Conservation (phyloP, 2,113 vertebrate species). For the Trochalopteron elliotii region DNA sequence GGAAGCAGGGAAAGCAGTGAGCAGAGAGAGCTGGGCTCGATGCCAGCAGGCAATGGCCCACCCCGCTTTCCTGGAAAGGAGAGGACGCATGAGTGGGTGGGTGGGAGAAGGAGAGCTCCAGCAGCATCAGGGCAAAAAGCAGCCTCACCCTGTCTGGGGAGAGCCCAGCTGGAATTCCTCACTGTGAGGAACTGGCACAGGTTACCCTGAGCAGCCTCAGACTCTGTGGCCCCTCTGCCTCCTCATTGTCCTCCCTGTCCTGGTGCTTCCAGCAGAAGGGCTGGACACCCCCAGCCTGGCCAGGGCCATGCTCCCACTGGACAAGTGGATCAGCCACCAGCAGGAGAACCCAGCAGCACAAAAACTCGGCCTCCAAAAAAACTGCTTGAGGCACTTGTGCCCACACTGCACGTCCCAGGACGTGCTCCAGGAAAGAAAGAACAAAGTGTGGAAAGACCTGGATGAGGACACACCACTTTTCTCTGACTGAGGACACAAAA, state of each 20-base stretch:
- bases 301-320: background rate
- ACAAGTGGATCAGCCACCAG: fast-evolving
- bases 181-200: background rate
- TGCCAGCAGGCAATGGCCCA: fast-evolving
- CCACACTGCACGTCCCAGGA: background rate
- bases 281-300: background rate
- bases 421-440: background rate
- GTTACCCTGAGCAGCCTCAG: background rate
- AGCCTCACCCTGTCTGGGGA: background rate
- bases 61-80: background rate
- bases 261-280: background rate
- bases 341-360: background rate
- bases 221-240: background rate
- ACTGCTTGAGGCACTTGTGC: background rate
- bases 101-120: background rate
- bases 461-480: background rate
- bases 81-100: background rate
- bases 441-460: background rate
- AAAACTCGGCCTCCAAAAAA: background rate
- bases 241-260: background rate
- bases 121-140: background rate
- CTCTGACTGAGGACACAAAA: background rate
- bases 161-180: background rate
- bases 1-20: background rate
- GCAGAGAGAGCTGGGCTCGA: fast-evolving